A percentile compares a stretch with the other conserved stretches of the same genome.
phyloP scores from a whole-genome alignment of 1,140 invertebrate species.

The Pseudomyrmex sp. region DNA sequence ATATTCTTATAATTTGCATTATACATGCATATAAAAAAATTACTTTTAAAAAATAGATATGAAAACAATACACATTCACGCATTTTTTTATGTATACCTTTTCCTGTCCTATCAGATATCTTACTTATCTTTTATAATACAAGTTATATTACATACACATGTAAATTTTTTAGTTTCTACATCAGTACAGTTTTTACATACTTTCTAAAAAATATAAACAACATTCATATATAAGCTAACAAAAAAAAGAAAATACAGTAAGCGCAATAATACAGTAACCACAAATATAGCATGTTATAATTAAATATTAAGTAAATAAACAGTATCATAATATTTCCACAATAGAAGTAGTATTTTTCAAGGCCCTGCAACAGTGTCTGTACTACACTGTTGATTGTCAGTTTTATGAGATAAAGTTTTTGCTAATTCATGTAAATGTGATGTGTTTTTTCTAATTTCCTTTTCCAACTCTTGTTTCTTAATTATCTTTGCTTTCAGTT shows the following conservation, averaged over 20 bases:
- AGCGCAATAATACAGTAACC: constrained; percentile 8
- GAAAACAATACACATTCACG: constrained; percentile 33
- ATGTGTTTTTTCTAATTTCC: constrained; percentile 79
- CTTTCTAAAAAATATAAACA: background rate
- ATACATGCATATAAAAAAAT: constrained; percentile 59
- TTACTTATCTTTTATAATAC: background rate
- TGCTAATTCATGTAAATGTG: constrained; percentile 81
- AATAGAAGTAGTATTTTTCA: background rate
- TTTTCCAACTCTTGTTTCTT: constrained; percentile 76
- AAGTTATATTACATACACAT: background rate
- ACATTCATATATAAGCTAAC: background rate
- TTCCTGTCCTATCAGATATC: background rate
- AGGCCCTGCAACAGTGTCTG: background rate
- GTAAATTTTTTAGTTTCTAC: background rate
- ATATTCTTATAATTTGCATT: constrained; percentile 64
- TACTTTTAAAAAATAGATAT: constrained; percentile 70
- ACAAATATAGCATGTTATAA: constrained; percentile 20
- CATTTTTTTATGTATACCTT: background rate
- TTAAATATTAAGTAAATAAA: constrained; percentile 31
- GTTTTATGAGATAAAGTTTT: constrained; percentile 63
- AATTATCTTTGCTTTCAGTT: constrained; percentile 73
- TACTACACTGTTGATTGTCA: background rate
- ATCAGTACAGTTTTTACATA: background rate
- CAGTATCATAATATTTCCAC: constrained; percentile 44
- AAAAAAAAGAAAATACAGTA: constrained; percentile 11